Evolutionary conservation across 2,888 invertebrate genomes (phyloP), one percentile per base, ranked within the genome.

Genomic region (Alloplasta piceator): DNA sequence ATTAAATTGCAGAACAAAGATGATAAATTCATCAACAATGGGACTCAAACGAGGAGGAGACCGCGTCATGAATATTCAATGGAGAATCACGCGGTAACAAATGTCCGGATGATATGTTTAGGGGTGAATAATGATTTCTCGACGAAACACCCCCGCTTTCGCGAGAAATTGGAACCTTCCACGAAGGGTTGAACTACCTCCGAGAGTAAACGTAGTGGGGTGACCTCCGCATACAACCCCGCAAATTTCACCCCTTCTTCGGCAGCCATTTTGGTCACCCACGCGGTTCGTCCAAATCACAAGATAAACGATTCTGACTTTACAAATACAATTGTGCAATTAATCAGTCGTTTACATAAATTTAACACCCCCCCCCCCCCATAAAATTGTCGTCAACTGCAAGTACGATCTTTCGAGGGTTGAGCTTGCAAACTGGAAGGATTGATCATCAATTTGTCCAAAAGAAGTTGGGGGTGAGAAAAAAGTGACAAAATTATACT

Each of bases 151-250:
- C 84, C 82, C 83, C 82, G 74, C 75, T 73, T 60, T 64, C 64
- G 38, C 26, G 73, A 26, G 6, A 60, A 80, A 78, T 82, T 87
- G 86, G 84, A 82, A 85, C 74, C 83, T 86, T 85, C 88, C 86
- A 82, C 75, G 80, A 72, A 80, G 85, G 83, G 86, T 86, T 88
- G 85, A 88, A 87, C 80, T 84, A 88, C 88, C 87, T 87, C 81
- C 75, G 50, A 75, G 80, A 36, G 41, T 56, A 48, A 56, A 58
- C 63, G 70, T 39, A 55, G 14, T 58, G 12, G 36, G n/a, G 10
- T 36, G 14, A 70, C 56, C 9, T 26, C n/a, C 5, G 9, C 16
- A 43, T 12, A 50, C 39, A n/a, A 48, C 12, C 26, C 2, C 60
- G 60, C 16, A 50, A 14, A 9, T 9, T 48, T 2, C 26, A 10